Evolutionary conservation across 2,888 invertebrate genomes (phyloP).

Genomic region (Petrolisthes cinctipes): DNA sequence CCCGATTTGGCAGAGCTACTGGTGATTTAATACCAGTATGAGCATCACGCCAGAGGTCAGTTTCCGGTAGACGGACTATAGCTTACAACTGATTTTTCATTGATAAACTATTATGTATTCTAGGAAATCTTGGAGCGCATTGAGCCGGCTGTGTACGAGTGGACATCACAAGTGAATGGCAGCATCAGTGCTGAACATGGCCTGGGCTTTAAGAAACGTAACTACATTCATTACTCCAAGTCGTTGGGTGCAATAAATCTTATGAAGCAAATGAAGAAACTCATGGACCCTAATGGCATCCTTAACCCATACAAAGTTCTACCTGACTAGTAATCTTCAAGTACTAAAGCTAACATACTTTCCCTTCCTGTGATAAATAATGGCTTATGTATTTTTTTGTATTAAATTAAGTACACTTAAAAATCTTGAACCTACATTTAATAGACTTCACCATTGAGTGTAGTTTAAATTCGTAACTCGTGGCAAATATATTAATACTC

Average conservation of each 20-base stretch:
- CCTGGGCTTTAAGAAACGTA: constrained; percentile 87
- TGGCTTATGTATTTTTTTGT: neutral
- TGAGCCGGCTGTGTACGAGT: constrained; percentile 91
- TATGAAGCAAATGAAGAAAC: constrained; percentile 85
- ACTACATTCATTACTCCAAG: constrained; percentile 85
- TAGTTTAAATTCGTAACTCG: too few relatives aligned
- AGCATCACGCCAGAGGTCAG: too few relatives aligned
- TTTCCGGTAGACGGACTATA: too few relatives aligned
- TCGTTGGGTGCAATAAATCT: constrained; percentile 79
- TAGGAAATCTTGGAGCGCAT: constrained; percentile 73
- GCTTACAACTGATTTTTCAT: neutral
- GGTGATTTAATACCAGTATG: too few relatives aligned
- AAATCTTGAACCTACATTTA: too few relatives aligned
- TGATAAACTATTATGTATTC: neutral
- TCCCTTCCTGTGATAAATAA: neutral
- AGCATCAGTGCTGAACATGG: constrained; percentile 97
- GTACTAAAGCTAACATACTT: too few relatives aligned
- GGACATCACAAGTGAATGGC: constrained; percentile 82
- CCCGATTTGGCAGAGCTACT: too few relatives aligned
- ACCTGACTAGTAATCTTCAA: constrained; percentile 67
- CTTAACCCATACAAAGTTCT: constrained; percentile 95
- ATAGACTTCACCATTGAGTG: too few relatives aligned
- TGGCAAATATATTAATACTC: too few relatives aligned
- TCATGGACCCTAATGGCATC: constrained; percentile 93
- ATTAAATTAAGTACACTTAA: neutral